These are phyloP conservation scores for Fratercula arctica DNA, from an alignment of 2,797 vertebrate species.

Conservation along the genomic window DNA sequence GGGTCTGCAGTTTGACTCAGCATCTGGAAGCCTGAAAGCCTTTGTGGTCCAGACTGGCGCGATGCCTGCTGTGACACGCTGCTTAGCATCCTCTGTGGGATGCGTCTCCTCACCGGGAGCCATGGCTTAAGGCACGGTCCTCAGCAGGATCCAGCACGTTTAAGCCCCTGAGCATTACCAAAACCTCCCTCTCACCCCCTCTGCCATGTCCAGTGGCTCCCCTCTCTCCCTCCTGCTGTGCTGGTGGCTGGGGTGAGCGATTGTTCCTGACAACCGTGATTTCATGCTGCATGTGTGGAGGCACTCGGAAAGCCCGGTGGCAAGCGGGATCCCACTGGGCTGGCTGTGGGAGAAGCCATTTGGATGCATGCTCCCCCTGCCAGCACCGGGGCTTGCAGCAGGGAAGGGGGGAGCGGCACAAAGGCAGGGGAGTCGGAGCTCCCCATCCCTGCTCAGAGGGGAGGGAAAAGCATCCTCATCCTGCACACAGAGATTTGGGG, in stretches of 20 bases:
- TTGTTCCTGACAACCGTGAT: neutral
- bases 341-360: neutral
- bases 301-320: neutral
- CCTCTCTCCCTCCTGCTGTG: neutral
- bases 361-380: neutral
- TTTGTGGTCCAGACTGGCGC: accelerated
- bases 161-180: neutral
- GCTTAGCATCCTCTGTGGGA: neutral
- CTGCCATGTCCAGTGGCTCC: neutral
- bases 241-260: accelerated
- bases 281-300: neutral
- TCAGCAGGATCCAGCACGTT: neutral
- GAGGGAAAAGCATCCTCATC: neutral
- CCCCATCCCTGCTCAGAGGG: neutral
- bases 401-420: accelerated
- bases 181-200: neutral
- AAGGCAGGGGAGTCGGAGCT: neutral
- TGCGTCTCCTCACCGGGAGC: neutral
- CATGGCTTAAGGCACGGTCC: neutral
- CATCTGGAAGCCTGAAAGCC: neutral
- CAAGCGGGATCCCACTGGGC: accelerated
- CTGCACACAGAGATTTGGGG: neutral
- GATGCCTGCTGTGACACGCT: neutral
- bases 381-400: neutral
- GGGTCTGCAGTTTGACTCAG: neutral